Percentiles rank a stretch among this genome's conserved stretches.
Conservation (phyloP, 1,140 invertebrate genomes). For the Chironomus tepperi region DNA sequence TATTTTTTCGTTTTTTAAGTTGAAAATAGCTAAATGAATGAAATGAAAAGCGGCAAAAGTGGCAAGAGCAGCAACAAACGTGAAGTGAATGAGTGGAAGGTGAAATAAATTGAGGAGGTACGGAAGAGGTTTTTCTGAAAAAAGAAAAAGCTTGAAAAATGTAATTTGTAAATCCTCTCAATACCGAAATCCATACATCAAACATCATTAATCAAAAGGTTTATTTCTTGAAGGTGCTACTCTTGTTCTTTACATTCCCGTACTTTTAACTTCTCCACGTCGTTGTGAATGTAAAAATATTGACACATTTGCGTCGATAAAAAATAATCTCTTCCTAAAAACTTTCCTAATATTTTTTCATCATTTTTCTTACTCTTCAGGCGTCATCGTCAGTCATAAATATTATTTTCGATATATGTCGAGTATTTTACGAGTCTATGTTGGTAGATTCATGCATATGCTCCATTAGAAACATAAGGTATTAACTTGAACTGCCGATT, state of each 20-base stretch:
- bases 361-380: too few species aligned
- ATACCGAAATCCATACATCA: conserved; percentile 15
- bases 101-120: background rate
- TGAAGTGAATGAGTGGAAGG: background rate
- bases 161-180: conserved; percentile 21
- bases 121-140: background rate
- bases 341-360: background rate
- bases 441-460: too few species aligned
- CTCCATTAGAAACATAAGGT: too few species aligned
- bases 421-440: too few species aligned
- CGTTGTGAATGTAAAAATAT: conserved; percentile 19
- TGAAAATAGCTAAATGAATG: conserved; percentile 8
- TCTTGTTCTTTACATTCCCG: background rate
- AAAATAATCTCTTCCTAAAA: conserved; percentile 4
- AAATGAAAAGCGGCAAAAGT: background rate
- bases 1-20: background rate
- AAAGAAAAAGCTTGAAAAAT: conserved; percentile 11
- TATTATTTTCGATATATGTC: too few species aligned
- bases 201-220: conserved; percentile 23
- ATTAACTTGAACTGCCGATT: too few species aligned
- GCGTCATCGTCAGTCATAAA: too few species aligned
- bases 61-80: background rate
- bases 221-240: background rate
- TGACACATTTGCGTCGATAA: conserved; percentile 18
- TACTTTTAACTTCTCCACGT: background rate